Evolutionary conservation across 2,113 vertebrate genomes (phyloP).

Genomic region (Lichenostomus cassidix): DNA sequence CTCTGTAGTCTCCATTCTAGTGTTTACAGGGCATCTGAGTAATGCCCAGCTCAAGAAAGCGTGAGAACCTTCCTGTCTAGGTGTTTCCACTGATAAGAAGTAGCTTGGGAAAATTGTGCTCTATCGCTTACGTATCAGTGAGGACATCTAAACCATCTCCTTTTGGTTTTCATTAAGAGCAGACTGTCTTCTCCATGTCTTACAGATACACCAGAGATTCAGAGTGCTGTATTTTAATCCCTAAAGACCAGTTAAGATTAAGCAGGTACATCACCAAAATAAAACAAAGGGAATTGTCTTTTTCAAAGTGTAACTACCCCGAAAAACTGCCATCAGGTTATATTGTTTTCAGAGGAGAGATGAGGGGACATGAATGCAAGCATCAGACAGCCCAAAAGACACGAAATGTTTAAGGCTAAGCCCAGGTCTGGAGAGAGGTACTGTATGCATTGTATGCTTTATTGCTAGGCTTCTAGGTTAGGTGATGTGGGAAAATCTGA

Average conservation of each 20-base stretch:
- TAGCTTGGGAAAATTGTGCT: not conserved
- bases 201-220: not conserved
- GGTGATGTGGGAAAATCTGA: slow-evolving; percentile 30
- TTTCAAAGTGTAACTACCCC: not conserved
- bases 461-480: slow-evolving; percentile 10
- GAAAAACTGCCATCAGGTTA: not conserved
- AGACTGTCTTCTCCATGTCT: not conserved
- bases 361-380: not conserved
- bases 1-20: not conserved
- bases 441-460: not conserved
- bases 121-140: not conserved
- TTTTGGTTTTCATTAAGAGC: not conserved
- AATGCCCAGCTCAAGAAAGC: not conserved
- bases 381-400: not conserved
- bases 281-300: not conserved
- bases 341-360: not conserved
- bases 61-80: not conserved
- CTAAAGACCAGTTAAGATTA: not conserved
- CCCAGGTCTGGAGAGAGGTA: not conserved
- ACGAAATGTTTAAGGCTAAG: not conserved
- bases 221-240: not conserved
- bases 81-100: not conserved
- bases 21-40: not conserved
- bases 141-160: not conserved
- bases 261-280: not conserved